Percentiles rank a stretch among this genome's conserved stretches.
These are phyloP conservation scores for Anarrhichthys ocellatus DNA, from an alignment of 2,113 vertebrate genomes.

Conservation along the genomic window DNA sequence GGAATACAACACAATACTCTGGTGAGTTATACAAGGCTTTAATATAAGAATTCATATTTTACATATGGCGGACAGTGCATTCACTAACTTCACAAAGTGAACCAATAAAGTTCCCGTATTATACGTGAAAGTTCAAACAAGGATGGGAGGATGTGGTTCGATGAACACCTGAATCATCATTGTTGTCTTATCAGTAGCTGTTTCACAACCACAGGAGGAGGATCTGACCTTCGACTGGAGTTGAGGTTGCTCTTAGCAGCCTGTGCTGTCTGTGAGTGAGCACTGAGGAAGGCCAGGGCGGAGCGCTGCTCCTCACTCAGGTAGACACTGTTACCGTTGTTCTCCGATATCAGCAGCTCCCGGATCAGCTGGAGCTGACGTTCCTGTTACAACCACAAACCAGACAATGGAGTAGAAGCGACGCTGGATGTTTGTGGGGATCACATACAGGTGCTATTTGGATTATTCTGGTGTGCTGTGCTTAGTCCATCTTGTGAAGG, in stretches of 20 bases:
- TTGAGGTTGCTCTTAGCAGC: conserved; percentile 69
- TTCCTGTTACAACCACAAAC: conserved; percentile 82
- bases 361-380: conserved; percentile 93
- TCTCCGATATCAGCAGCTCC: conserved; percentile 91
- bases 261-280: conserved; percentile 83
- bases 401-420: neutral
- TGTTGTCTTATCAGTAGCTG: neutral
- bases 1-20: neutral
- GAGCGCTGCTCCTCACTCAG: conserved; percentile 94
- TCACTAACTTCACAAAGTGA: neutral
- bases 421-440: too few relatives aligned
- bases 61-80: neutral
- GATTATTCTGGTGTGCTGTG: too few relatives aligned
- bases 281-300: conserved; percentile 92
- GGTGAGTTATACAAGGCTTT: neutral
- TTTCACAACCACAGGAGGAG: neutral
- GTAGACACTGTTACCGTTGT: conserved; percentile 87
- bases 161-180: neutral
- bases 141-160: neutral
- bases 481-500: too few relatives aligned
- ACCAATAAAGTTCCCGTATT: neutral
- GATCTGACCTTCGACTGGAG: conserved; percentile 87
- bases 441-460: too few relatives aligned
- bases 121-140: neutral
- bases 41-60: neutral